Percentiles rank a stretch among this genome's conserved stretches.
Conservation (phyloP, 1,140 invertebrate species). For the Macrotrachela quadricornifera region DNA sequence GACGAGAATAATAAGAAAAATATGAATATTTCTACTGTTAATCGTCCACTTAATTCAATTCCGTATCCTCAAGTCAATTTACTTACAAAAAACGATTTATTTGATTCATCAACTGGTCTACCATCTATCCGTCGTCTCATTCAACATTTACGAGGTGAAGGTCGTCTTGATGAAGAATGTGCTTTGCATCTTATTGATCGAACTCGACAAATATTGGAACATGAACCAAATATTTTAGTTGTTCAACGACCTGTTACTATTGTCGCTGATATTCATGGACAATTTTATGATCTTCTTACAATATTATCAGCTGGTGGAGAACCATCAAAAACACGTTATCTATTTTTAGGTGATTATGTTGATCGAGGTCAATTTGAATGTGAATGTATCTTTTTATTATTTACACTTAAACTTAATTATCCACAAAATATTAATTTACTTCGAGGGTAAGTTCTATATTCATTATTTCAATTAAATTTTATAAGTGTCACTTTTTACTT, state of each 20-base stretch:
- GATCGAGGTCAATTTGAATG: conserved; percentile 18
- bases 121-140: neutral
- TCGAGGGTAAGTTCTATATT: conserved; percentile 19
- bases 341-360: conserved; percentile 34
- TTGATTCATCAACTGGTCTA: no score
- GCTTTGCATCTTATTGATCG: neutral
- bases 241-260: conserved; percentile 39
- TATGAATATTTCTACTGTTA: no score
- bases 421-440: conserved; percentile 34
- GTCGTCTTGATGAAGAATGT: neutral
- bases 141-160: conserved; percentile 1
- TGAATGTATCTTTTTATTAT: conserved; percentile 8
- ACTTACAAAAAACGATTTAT: no score
- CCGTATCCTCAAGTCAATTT: no score
- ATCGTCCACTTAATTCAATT: no score
- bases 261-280: conserved; percentile 39
- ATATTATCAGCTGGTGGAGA: conserved; percentile 31
- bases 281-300: conserved; percentile 36
- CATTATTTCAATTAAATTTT: conserved; percentile 12
- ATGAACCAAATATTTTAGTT: conserved; percentile 40
- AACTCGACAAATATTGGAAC: conserved; percentile 33
- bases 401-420: conserved; percentile 30
- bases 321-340: conserved; percentile 33
- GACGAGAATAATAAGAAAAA: no score
- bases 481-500: conserved; percentile 23